Conservation (phyloP, 2,797 vertebrate genomes). For the Leucoraja ocellata region DNA sequence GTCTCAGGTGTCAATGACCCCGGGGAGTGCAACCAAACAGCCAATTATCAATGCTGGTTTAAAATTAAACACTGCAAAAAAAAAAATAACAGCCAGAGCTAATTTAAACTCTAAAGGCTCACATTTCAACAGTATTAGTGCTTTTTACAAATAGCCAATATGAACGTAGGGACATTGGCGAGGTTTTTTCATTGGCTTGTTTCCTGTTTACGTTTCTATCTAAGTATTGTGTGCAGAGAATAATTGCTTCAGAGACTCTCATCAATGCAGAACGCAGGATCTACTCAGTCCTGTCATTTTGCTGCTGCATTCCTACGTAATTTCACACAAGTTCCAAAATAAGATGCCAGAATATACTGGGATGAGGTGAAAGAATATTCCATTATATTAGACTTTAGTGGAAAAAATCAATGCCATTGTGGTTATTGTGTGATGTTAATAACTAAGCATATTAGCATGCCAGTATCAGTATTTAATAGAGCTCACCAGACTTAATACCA, state of each 20-base stretch:
- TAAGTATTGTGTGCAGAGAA: neutral
- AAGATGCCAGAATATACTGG: neutral
- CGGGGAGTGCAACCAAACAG: neutral
- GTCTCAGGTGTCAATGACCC: neutral
- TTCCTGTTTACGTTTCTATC: no score
- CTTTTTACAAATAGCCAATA: neutral
- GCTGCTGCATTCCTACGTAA: neutral
- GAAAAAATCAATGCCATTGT: neutral
- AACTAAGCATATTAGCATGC: conserved; percentile 7
- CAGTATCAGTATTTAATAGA: neutral
- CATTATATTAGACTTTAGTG: neutral
- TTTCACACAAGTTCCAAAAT: neutral
- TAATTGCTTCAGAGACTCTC: neutral
- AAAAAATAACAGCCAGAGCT: neutral
- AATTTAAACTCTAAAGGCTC: neutral
- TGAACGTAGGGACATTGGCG: no score
- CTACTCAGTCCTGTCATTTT: neutral
- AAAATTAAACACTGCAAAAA: neutral
- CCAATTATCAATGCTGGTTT: neutral
- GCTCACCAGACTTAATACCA: neutral
- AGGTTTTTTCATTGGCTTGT: neutral
- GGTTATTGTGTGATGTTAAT: neutral
- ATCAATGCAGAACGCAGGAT: no score
- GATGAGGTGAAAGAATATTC: neutral
- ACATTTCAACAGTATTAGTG: neutral